Evolutionary conservation across 2,888 invertebrate genomes (phyloP).

Genomic region (Isoperla grammatica): DNA sequence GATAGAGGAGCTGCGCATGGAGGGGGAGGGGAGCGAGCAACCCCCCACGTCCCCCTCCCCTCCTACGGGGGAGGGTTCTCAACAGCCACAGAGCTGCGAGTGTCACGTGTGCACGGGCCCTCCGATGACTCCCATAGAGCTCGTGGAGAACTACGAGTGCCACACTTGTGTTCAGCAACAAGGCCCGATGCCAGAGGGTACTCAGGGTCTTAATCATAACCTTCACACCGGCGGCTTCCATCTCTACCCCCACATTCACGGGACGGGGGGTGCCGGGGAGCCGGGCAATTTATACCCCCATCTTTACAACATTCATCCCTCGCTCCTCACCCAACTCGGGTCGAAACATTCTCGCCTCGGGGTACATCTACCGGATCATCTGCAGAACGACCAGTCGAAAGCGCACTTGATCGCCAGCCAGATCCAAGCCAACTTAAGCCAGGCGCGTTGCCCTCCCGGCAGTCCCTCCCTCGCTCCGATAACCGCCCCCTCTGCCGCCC

Average conservation of each 20-base stretch:
- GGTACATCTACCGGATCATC: conserved; percentile 28
- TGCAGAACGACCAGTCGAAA: conserved; percentile 9
- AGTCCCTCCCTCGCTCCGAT: neutral
- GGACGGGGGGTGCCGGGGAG: conserved; percentile 31
- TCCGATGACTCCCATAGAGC: conserved; percentile 31
- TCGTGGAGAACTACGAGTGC: conserved; percentile 32
- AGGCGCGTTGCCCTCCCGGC: neutral
- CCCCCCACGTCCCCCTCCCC: conserved; percentile 19
- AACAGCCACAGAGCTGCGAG: conserved; percentile 34
- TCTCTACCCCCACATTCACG: conserved; percentile 36
- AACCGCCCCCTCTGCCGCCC: neutral
- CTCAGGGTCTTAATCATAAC: conserved; percentile 25
- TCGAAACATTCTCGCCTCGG: conserved; percentile 29
- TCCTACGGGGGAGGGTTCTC: conserved; percentile 16
- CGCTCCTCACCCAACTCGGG: conserved; percentile 29
- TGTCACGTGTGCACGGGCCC: conserved; percentile 36
- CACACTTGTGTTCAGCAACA: conserved; percentile 30
- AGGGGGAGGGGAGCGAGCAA: conserved; percentile 28
- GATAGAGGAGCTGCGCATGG: conserved; percentile 20
- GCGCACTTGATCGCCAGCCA: neutral
- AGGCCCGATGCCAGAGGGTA: conserved; percentile 18
- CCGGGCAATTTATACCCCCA: conserved; percentile 30
- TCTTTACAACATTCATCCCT: conserved; percentile 31
- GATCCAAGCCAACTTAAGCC: neutral
- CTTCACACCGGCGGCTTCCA: conserved; percentile 34